These are phyloP conservation scores for Passer domesticus DNA, from an alignment of 2,113 vertebrate genomes.

Conservation along the genomic window DNA sequence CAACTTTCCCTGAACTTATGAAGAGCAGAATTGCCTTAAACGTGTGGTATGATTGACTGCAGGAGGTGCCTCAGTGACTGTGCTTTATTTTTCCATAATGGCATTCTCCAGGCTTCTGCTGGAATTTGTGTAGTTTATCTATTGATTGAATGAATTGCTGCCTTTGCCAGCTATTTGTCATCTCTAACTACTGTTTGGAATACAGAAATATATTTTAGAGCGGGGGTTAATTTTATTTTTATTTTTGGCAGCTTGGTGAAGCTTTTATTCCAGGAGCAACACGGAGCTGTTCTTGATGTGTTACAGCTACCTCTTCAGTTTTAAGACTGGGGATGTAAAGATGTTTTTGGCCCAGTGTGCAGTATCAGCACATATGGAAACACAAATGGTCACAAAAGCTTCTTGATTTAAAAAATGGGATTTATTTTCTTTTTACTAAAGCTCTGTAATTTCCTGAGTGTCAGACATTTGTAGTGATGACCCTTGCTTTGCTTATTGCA, in stretches of 20 bases:
- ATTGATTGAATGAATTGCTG: neutral
- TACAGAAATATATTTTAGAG: neutral
- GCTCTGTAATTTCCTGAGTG: neutral
- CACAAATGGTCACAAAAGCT: neutral
- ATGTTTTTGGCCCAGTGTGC: neutral
- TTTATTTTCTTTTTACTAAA: conserved; percentile 31
- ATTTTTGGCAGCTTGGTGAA: neutral
- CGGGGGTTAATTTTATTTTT: neutral
- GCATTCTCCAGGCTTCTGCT: neutral
- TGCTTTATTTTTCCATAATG: neutral
- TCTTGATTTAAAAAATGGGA: conserved; percentile 40
- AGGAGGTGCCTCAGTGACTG: neutral
- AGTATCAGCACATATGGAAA: neutral
- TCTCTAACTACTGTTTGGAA: neutral
- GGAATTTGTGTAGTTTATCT: neutral
- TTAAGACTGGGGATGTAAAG: neutral
- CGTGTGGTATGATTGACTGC: neutral
- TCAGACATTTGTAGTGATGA: neutral
- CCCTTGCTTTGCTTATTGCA: neutral
- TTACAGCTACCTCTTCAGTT: conserved; percentile 24
- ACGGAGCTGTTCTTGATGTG: neutral
- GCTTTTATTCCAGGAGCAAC: conserved; percentile 28
- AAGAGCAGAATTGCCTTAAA: neutral
- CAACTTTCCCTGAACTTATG: neutral
- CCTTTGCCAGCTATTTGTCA: neutral